Base-by-base conservation (phyloP, 2,113 vertebrate genomes). In the Indri indri region DNA sequence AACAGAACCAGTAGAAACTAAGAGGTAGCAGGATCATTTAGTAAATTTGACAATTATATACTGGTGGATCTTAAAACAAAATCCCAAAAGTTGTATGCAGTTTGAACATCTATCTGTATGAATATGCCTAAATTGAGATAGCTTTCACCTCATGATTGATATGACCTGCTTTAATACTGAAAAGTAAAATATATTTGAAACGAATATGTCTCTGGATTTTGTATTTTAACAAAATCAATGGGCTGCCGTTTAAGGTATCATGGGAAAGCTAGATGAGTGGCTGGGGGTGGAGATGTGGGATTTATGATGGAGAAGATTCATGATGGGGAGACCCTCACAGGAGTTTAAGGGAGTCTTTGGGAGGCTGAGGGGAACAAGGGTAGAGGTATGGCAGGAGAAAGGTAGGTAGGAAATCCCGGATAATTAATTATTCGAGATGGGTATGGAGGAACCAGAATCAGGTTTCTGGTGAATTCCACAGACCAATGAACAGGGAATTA, bases 141-240 rank as follows among this genome's bases (percentile, higher is more conserved):
- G 23, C 70, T 47, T 65, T 90, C 16, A 85, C 27, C 71, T 88
- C 77, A 88, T 17, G 83, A 91, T 10, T 52, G 70, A 87, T 71
- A 92, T 5, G 30, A 86, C 27, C 14, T 86, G 23, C 47, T 83
- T 94, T 82, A 81, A 37, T 47, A 83, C 14, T 83, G 80, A 83
- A 95, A 93, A 90, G 47, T 85, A 89, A 92, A 95, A 85, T 14
- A 27, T 13, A 66, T 63, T n/a, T 88, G 70, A 97, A 95, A 80
- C 40, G 50, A 88, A 77, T 45, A 45, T 71, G 34, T 80, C 81
- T 96, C 57, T 76, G 6, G 63, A 82, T 92, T 92, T 89, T 11
- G 11, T 76, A 54, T 83, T 95, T 73, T 37, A n/a, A 82, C 68
- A 95, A 95, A 40, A 86, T 77, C 32, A 91, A 40, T 23, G 80